A percentile compares a stretch with the other conserved stretches of the same genome.
Evolutionary conservation across 2,888 invertebrate genomes (phyloP).

Genomic region (Brachypterus glaber): DNA sequence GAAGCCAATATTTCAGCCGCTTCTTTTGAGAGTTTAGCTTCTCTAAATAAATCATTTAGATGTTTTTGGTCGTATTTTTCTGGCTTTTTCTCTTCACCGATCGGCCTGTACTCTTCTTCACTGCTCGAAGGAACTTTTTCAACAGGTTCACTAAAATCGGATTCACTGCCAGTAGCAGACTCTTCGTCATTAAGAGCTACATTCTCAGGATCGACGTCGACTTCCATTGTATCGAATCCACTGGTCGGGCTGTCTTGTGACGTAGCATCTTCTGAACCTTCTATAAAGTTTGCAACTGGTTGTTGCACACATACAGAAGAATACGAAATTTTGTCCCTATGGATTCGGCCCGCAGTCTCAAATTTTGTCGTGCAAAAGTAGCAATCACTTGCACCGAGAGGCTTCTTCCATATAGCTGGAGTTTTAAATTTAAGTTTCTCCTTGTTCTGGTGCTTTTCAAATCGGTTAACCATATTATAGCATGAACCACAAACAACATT

Average conservation of each 20-base stretch:
- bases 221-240: constrained; percentile 6
- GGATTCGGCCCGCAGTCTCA: constrained; percentile 3
- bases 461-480: not conserved
- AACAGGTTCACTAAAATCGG: not conserved
- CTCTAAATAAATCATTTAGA: too few species aligned
- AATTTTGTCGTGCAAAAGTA: constrained; percentile 2
- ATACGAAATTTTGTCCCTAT: constrained; percentile 3
- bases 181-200: constrained; percentile 3
- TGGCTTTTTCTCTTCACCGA: not conserved
- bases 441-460: not conserved
- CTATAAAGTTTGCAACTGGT: not conserved
- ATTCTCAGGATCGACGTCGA: constrained; percentile 5
- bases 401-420: constrained; percentile 5
- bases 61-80: too few species aligned
- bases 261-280: not conserved
- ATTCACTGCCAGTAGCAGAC: not conserved
- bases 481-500: not conserved
- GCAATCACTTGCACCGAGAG: constrained; percentile 3
- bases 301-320: constrained; percentile 1
- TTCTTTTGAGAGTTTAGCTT: too few species aligned
- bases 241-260: not conserved
- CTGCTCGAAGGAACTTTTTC: not conserved
- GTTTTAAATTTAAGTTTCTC: constrained; percentile 2
- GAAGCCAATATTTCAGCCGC: too few species aligned
- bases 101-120: not conserved